These are phyloP conservation scores for Spodoptera littoralis DNA, from an alignment of 2,888 invertebrate genomes.

Conservation along the genomic window DNA sequence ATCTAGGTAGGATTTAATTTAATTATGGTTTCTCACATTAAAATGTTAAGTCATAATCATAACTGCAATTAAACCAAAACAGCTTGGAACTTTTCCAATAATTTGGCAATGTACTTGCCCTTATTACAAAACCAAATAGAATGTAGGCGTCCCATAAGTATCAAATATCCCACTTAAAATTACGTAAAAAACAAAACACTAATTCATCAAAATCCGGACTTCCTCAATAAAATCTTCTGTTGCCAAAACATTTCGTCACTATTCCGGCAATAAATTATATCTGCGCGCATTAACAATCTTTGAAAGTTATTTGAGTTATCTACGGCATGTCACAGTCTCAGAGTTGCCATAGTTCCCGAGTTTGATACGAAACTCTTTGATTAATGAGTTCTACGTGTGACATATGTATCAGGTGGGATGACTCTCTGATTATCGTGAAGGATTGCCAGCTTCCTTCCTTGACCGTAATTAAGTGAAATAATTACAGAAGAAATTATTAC, in stretches of 20 bases:
- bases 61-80: no score
- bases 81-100: no score
- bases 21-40: no score
- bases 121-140: no score
- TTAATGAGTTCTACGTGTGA: slow-evolving; percentile 36
- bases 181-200: background rate
- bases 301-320: slow-evolving; percentile 77
- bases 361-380: slow-evolving; percentile 45
- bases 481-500: no score
- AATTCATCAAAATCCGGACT: slow-evolving; percentile 22
- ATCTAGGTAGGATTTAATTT: no score
- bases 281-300: slow-evolving; percentile 43
- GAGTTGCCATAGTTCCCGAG: slow-evolving; percentile 42
- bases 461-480: background rate
- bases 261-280: slow-evolving; percentile 48
- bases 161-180: background rate
- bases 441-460: background rate
- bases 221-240: slow-evolving; percentile 39
- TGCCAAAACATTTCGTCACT: slow-evolving; percentile 35
- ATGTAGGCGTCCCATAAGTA: background rate
- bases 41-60: no score
- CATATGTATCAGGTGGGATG: slow-evolving; percentile 20
- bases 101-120: no score
- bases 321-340: slow-evolving; percentile 49
- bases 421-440: slow-evolving; percentile 6